Evolutionary conservation across 2,797 vertebrate species (phyloP).

Genomic region (Momotus momota): DNA sequence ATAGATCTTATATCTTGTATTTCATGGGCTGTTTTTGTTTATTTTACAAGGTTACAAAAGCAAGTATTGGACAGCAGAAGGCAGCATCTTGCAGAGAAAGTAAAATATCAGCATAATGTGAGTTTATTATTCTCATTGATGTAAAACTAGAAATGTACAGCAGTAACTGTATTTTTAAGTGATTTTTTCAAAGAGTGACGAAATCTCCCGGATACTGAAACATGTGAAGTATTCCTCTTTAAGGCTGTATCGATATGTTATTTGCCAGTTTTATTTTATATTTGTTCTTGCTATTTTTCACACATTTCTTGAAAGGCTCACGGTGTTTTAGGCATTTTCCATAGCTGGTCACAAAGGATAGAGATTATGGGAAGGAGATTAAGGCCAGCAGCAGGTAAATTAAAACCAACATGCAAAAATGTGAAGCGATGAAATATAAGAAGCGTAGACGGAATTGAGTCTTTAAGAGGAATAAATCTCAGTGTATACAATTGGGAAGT

Average conservation of each 20-base stretch:
- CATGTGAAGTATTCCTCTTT: not conserved
- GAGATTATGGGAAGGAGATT: not conserved
- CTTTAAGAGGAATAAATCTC: not conserved
- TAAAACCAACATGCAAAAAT: not conserved
- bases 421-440: not conserved
- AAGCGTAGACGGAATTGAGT: not conserved
- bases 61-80: constrained; percentile 65
- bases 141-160: not conserved
- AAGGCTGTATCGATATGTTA: not conserved
- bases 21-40: not conserved
- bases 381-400: not conserved
- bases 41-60: constrained; percentile 59
- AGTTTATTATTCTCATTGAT: not conserved
- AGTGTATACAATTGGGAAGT: not conserved
- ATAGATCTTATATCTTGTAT: not conserved
- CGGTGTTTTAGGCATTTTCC: not conserved
- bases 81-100: constrained; percentile 70
- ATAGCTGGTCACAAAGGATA: not conserved
- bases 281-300: not conserved
- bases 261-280: not conserved
- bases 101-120: constrained; percentile 48
- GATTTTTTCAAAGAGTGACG: not conserved
- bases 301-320: not conserved
- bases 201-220: not conserved
- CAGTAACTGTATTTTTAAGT: not conserved